A percentile compares a stretch with the other conserved stretches of the same genome.
These are phyloP conservation scores for Semicossyphus pulcher DNA, from an alignment of 2,113 vertebrate genomes.

Conservation along the genomic window DNA sequence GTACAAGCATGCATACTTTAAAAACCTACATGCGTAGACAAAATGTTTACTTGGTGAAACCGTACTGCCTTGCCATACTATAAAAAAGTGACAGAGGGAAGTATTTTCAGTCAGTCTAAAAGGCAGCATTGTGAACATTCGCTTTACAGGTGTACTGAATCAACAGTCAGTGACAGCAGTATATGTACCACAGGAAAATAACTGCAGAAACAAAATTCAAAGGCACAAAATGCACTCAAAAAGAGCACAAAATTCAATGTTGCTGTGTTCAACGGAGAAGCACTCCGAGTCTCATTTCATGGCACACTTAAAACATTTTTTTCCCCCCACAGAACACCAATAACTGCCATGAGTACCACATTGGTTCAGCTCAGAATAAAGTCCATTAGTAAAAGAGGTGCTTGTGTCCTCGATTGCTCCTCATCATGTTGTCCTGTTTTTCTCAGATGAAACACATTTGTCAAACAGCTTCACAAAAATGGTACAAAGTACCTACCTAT, in stretches of 20 bases:
- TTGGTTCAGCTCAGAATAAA: neutral
- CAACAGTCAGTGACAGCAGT: slow-evolving; percentile 30
- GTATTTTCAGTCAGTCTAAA: slow-evolving; percentile 53
- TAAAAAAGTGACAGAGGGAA: neutral
- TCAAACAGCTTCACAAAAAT: slow-evolving; percentile 4
- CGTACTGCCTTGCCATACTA: neutral
- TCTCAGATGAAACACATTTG: slow-evolving; percentile 5
- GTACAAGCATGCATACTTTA: slow-evolving; percentile 21
- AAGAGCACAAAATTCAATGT: neutral
- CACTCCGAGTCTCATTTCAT: slow-evolving; percentile 9
- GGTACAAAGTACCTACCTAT: slow-evolving; percentile 17
- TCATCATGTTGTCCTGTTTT: slow-evolving; percentile 5
- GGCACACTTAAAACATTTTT: slow-evolving; percentile 2
- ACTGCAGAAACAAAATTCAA: neutral
- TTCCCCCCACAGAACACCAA: slow-evolving; percentile 2
- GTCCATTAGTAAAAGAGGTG: neutral
- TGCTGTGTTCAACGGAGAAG: slow-evolving; percentile 24
- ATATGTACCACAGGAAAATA: slow-evolving; percentile 1
- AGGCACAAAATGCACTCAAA: neutral
- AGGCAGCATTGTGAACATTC: slow-evolving; percentile 12
- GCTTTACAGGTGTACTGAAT: slow-evolving; percentile 11
- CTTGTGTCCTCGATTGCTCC: neutral
- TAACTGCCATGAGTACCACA: slow-evolving; percentile 12
- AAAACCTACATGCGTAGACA: neutral
- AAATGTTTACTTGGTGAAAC: slow-evolving; percentile 28